A percentile compares a stretch with the other conserved stretches of the same genome.
Conservation (phyloP, 2,113 vertebrate genomes). For the Galemys pyrenaicus region DNA sequence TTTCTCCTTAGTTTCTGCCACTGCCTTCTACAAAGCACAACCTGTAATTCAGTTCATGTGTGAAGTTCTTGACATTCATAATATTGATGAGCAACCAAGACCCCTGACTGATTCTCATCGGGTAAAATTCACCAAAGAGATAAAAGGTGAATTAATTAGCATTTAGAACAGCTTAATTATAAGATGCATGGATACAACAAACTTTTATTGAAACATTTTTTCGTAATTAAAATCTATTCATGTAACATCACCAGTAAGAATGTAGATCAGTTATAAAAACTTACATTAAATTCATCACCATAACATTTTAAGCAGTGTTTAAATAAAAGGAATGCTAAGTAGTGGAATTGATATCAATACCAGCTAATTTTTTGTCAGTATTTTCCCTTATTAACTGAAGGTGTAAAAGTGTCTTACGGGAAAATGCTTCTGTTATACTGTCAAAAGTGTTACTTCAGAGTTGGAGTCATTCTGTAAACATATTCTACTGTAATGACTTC, state of each 20-base stretch:
- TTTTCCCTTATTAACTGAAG: not conserved
- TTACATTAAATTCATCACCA: slow-evolving; percentile 37
- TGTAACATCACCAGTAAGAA: slow-evolving; percentile 16
- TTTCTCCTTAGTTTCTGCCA: slow-evolving; percentile 94
- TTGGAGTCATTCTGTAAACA: slow-evolving; percentile 59
- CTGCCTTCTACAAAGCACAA: slow-evolving; percentile 99
- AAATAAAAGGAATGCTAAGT: slow-evolving; percentile 35
- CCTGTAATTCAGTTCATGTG: slow-evolving; percentile 99
- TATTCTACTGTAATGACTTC: slow-evolving; percentile 57
- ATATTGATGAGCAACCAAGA: slow-evolving; percentile 99
- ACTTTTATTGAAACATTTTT: slow-evolving; percentile 37
- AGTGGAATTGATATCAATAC: not conserved
- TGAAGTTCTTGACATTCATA: slow-evolving; percentile 99
- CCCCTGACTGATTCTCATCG: slow-evolving; percentile 99
- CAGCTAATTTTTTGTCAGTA: slow-evolving; percentile 46
- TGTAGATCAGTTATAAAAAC: slow-evolving; percentile 38
- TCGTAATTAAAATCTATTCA: slow-evolving; percentile 48
- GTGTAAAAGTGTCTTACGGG: not conserved
- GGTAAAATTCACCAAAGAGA: slow-evolving; percentile 99
- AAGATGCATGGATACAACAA: slow-evolving; percentile 50
- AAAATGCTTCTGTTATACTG: slow-evolving; percentile 36
- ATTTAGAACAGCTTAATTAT: slow-evolving; percentile 9
- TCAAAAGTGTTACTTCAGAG: slow-evolving; percentile 52
- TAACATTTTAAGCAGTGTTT: slow-evolving; percentile 55
- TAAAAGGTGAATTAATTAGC: slow-evolving; percentile 92